Conservation (phyloP, 2,888 invertebrate genomes). For the Spisula solida region DNA sequence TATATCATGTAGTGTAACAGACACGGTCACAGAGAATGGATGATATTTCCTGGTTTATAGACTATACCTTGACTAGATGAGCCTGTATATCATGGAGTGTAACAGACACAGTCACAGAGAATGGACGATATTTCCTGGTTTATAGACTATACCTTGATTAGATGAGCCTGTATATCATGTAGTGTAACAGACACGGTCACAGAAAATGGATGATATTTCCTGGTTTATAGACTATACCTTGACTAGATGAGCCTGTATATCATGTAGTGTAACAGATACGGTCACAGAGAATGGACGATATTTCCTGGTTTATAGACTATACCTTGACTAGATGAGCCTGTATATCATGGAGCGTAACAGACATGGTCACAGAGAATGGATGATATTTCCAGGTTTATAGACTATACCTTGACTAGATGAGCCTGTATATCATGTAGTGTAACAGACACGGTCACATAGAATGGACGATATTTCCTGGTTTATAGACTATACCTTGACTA, state of each 20-base stretch:
- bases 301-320: too few relatives aligned
- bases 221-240: too few relatives aligned
- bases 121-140: conserved; percentile 95
- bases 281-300: conserved; percentile 97
- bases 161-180: conserved; percentile 98
- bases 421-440: conserved; percentile 98
- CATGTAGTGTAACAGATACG: conserved; percentile 97
- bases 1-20: conserved; percentile 97
- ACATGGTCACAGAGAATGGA: conserved; percentile 96
- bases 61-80: conserved; percentile 95
- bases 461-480: conserved; percentile 95
- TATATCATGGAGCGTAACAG: conserved; percentile 98
- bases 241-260: conserved; percentile 97
- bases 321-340: conserved; percentile 97
- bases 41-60: conserved; percentile 95
- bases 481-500: too few relatives aligned
- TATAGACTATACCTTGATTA: too few relatives aligned
- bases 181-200: conserved; percentile 97
- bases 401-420: conserved; percentile 95
- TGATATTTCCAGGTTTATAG: conserved; percentile 95
- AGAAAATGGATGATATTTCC: conserved; percentile 95
- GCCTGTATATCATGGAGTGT: conserved; percentile 98
- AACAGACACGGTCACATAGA: conserved; percentile 96
- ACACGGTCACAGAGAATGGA: conserved; percentile 96
- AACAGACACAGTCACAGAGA: conserved; percentile 96